phyloP scores from a whole-genome alignment of 2,113 vertebrate species.

The Entomyzon cyanotis region DNA sequence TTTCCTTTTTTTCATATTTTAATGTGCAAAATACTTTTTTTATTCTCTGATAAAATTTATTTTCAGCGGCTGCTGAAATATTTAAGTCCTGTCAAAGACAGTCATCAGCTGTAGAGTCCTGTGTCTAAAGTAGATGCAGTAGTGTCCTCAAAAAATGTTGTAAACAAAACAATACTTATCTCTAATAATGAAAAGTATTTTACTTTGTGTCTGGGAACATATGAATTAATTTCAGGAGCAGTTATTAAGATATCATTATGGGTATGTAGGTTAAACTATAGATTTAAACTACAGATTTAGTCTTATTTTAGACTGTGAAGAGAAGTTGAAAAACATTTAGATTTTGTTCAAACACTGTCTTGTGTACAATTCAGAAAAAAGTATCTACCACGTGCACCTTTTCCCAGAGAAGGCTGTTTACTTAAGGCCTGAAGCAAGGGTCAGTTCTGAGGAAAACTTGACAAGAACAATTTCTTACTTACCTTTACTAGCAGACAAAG shows the following conservation, averaged over 20 bases:
- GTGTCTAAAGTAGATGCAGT: neutral
- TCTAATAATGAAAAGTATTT: neutral
- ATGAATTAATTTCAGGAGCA: neutral
- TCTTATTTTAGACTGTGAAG: neutral
- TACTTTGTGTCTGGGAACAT: neutral
- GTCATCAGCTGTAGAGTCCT: neutral
- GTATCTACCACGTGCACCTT: neutral
- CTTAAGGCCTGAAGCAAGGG: slow-evolving; percentile 16
- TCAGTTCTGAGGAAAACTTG: slow-evolving; percentile 7
- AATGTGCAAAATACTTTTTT: neutral
- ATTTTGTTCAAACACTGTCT: neutral
- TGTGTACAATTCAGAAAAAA: neutral
- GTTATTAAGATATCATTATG: neutral
- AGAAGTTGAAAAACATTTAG: neutral
- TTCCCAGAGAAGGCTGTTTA: slow-evolving; percentile 42
- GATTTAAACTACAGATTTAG: neutral
- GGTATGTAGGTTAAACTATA: neutral
- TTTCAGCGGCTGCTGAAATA: neutral
- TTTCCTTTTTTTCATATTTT: neutral
- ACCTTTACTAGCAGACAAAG: neutral
- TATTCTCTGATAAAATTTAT: neutral
- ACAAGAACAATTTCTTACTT: slow-evolving; percentile 1
- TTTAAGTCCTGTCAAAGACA: neutral
- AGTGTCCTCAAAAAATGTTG: neutral
- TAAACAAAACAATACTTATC: neutral